phyloP scores from a whole-genome alignment of 2,797 vertebrate species.

The Pogonophryne albipinna region DNA sequence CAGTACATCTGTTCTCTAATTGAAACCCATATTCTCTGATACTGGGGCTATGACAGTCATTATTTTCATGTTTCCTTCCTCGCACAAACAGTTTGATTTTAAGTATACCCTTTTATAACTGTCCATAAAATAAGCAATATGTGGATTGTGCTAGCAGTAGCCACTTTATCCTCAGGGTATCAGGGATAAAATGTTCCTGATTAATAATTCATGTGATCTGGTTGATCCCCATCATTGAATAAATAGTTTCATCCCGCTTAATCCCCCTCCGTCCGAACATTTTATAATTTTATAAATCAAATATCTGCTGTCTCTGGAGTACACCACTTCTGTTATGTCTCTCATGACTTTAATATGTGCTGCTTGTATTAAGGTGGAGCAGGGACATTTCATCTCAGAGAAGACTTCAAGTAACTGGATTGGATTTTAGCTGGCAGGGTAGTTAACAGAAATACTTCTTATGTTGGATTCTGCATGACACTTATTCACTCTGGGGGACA shows the following conservation, averaged over 20 bases:
- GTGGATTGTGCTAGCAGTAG: constrained; percentile 77
- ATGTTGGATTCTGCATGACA: constrained; percentile 40
- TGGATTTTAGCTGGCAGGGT: constrained; percentile 64
- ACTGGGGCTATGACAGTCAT: constrained; percentile 60
- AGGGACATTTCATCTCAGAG: constrained; percentile 60
- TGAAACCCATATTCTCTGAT: constrained; percentile 55
- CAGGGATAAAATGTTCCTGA: constrained; percentile 77
- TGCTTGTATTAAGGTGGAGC: constrained; percentile 52
- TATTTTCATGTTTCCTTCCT: constrained; percentile 71
- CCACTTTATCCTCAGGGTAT: constrained; percentile 71
- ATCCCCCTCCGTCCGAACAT: constrained; percentile 67
- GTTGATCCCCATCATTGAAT: constrained; percentile 83
- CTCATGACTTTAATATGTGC: constrained; percentile 56
- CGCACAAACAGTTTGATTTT: constrained; percentile 76
- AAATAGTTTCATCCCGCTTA: constrained; percentile 76
- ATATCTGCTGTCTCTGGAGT: constrained; percentile 67
- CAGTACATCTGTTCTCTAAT: constrained; percentile 61
- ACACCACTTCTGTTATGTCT: constrained; percentile 72
- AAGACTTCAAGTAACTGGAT: constrained; percentile 64
- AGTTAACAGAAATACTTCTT: too few relatives aligned
- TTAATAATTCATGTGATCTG: constrained; percentile 86
- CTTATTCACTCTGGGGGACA: constrained; percentile 69
- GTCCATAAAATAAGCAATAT: constrained; percentile 84
- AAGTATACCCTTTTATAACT: constrained; percentile 84
- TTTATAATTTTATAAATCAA: constrained; percentile 43